A percentile compares a stretch with the other conserved stretches of the same genome.
Evolutionary conservation across 1,140 invertebrate species (phyloP).

Genomic region (Calliopsis andreniformis): DNA sequence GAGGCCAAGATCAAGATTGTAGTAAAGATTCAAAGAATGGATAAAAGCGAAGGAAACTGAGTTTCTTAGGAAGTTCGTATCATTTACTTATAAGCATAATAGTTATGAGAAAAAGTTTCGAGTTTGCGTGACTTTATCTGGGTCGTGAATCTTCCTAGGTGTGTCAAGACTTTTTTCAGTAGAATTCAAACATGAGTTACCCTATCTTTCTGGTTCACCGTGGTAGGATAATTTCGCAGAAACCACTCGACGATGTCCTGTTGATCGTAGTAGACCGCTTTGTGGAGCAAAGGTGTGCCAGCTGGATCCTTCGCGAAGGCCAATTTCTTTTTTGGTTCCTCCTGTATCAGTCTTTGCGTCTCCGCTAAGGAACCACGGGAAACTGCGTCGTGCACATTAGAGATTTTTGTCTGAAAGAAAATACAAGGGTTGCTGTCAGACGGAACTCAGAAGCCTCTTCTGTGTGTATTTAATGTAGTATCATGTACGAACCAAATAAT

Average conservation of each 20-base stretch:
- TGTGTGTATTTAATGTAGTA: not conserved
- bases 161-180: too few relatives aligned
- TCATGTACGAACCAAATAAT: conserved; percentile 83
- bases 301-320: conserved; percentile 87
- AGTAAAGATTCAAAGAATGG: too few relatives aligned
- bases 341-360: conserved; percentile 81
- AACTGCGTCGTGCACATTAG: conserved; percentile 87
- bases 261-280: conserved; percentile 89
- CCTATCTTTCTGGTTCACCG: conserved; percentile 88
- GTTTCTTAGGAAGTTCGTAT: too few relatives aligned
- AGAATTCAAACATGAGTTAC: conserved; percentile 84
- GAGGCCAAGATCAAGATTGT: not conserved
- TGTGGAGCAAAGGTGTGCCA: conserved; percentile 89
- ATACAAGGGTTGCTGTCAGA: conserved; percentile 1
- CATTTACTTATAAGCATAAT: too few relatives aligned
- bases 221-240: conserved; percentile 87
- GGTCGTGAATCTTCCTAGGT: too few relatives aligned
- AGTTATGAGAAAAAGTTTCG: too few relatives aligned
- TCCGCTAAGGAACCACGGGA: conserved; percentile 85
- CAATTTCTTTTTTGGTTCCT: conserved; percentile 84
- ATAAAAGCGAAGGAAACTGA: too few relatives aligned
- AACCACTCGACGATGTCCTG: conserved; percentile 88
- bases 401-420: conserved; percentile 84
- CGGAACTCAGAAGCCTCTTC: too few relatives aligned
- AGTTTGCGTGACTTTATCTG: too few relatives aligned